A percentile compares a stretch with the other conserved stretches of the same genome.
phyloP scores from a whole-genome alignment of 2,888 invertebrate species.

The Neuroscelio doddi region DNA sequence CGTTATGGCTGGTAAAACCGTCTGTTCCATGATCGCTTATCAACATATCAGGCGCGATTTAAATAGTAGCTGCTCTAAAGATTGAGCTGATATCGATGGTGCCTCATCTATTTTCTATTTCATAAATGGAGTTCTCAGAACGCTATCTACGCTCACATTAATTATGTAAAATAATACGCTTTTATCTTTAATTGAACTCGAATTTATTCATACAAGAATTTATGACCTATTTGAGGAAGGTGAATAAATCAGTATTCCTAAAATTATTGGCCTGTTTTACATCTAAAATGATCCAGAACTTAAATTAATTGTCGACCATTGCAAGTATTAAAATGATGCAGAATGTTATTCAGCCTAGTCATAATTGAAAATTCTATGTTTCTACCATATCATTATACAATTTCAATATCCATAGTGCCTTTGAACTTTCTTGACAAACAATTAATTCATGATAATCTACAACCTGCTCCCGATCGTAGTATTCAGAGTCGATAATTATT shows the following conservation, averaged over 20 bases:
- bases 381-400: not conserved
- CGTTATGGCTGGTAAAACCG: conserved; percentile 50
- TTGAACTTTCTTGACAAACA: not conserved
- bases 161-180: conserved; percentile 26
- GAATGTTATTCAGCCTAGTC: too few relatives aligned
- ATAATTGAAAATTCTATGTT: too few relatives aligned
- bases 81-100: conserved; percentile 39
- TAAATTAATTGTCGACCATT: too few relatives aligned
- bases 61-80: conserved; percentile 40
- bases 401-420: not conserved
- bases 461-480: not conserved
- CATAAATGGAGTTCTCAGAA: conserved; percentile 39
- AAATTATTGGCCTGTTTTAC: too few relatives aligned
- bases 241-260: too few relatives aligned
- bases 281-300: too few relatives aligned
- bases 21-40: conserved; percentile 49
- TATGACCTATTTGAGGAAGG: too few relatives aligned
- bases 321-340: too few relatives aligned
- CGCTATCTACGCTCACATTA: conserved; percentile 20
- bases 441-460: not conserved
- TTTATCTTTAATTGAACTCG: conserved; percentile 1
- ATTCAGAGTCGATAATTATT: not conserved
- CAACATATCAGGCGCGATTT: conserved; percentile 46
- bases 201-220: too few relatives aligned
- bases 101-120: conserved; percentile 37